These are phyloP conservation scores for Micrastur ruficollis DNA, from an alignment of 2,797 vertebrate species.

Conservation along the genomic window DNA sequence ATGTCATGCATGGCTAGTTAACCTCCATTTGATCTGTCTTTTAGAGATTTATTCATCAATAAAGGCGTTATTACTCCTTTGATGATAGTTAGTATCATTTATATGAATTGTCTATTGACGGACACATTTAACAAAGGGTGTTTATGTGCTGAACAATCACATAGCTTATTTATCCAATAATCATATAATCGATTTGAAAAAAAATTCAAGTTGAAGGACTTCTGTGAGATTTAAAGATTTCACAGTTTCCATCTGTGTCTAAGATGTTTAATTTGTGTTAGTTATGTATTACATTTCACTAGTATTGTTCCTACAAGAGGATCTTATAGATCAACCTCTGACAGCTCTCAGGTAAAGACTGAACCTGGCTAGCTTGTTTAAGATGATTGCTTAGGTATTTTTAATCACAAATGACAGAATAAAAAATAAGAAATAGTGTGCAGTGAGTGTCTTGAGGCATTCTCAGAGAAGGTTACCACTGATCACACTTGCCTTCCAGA, in stretches of 20 bases:
- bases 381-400: not conserved
- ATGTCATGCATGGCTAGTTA: conserved; percentile 80
- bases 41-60: conserved; percentile 80
- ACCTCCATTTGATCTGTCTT: conserved; percentile 78
- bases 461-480: not conserved
- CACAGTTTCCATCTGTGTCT: conserved; percentile 53
- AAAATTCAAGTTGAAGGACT: conserved; percentile 59
- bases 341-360: conserved; percentile 20
- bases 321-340: conserved; percentile 31
- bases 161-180: conserved; percentile 70
- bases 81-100: conserved; percentile 77
- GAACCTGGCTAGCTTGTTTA: not conserved
- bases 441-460: not conserved
- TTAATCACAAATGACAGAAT: not conserved
- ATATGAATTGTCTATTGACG: conserved; percentile 75
- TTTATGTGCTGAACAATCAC: conserved; percentile 74
- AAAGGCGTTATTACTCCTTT: conserved; percentile 76
- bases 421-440: not conserved
- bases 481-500: not conserved
- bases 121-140: conserved; percentile 65
- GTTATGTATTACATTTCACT: conserved; percentile 42
- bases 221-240: conserved; percentile 52
- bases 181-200: conserved; percentile 56
- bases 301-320: conserved; percentile 5
- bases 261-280: conserved; percentile 53